Base-by-base conservation (phyloP, 2,888 invertebrate species). In the Papilio elwesi region DNA sequence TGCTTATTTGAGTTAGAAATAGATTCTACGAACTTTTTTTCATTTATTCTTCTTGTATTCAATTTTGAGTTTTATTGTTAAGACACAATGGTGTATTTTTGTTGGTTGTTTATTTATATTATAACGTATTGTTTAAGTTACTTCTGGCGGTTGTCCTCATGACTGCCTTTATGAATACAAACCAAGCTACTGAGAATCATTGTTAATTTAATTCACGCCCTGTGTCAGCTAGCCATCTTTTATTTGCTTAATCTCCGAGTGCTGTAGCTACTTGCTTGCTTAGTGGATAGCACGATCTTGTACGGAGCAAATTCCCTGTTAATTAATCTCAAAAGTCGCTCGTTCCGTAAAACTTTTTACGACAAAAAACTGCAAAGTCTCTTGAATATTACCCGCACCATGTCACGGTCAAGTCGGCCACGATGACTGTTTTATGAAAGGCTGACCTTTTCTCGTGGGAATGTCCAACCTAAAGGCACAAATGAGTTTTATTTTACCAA, bases 391-490 rank as follows among this genome's bases (percentile, higher is more conserved):
- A 55, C 55, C 55, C 16, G 15, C 16, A 47, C 55, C 36, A 52
- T 59, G 59, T 67, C 71, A 71, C 62, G 71, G 71, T 53, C 71
- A 47, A 71, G 62, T 11, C 11, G 16, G 38, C 13, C 51, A 62
- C 62, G 7, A 66, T 67, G 67, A 67, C 62, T 71, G 43, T 67
- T 71, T 71, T 67, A 71, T 71, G 67, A 71, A 71, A 71, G 48
- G 52, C 59, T 47, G 67, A 71, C 71, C 62, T 67, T 67, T 62
- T 51, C 26, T 59, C 59, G 51, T 67, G 67, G 52, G 62, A 71
- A 67, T 16, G n/a, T 59, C 26, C 48, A 55, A 55, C 47, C 16
- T 13, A 47, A 55, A 48, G 43, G 15, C 43, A 62, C 43, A 10
- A 43, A 6, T 43, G 43, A 7, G 59, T 62, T 62, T 62, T 62